Base-by-base conservation (phyloP, 2,888 invertebrate species). In the Aleiodes alternator region DNA sequence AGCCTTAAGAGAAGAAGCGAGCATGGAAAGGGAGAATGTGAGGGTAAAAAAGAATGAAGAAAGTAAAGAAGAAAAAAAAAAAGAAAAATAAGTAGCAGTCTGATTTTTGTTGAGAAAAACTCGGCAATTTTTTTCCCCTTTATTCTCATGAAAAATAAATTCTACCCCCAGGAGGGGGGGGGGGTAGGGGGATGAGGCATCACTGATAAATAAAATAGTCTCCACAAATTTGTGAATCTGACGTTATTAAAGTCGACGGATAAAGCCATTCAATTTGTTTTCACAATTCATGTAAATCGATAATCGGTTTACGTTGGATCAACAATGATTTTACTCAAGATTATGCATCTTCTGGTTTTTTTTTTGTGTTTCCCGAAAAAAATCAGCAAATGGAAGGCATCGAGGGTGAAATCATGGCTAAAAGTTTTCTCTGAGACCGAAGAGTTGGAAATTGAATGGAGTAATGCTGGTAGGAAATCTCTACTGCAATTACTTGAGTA, bases 31-130 rank as follows among this genome's bases (percentile, higher is more conserved):
- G 29, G 23, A 11, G 23, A 11, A 7, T 43, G 23, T 23, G 43
- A 14, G 48, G 29, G 23, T 23, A 31, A 14, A 12, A 8, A 12
- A 8, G 68, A 31, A 34, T 68, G 12, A 31, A 34, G 34, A 4
- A 34, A 34, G 34, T 34, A 34, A 6, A 34, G 34, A 6, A 34
- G 4, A 0, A 31, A 14, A 34, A 34, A 12, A 8, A 31, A 31
- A 31, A 50, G 12, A 29, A 68, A 31, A 23, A 51, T 16, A 68
- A n/a, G 68, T n/a, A 14, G 31, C 38, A 43, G 38, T 31, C 48
- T 64, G 48, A 66, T 75, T 75, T 68, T 51, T 68, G 31, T 50
- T n/a, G 5, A 53, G n/a, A 16, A 53, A 14, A 4, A 50, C 50
- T 68, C 51, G 23, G 51, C 51, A 50, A 31, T 12, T 31, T 53